A percentile compares a stretch with the other conserved stretches of the same genome.
These are phyloP conservation scores for Pogonophryne albipinna DNA, from an alignment of 2,797 vertebrate genomes.

Conservation along the genomic window DNA sequence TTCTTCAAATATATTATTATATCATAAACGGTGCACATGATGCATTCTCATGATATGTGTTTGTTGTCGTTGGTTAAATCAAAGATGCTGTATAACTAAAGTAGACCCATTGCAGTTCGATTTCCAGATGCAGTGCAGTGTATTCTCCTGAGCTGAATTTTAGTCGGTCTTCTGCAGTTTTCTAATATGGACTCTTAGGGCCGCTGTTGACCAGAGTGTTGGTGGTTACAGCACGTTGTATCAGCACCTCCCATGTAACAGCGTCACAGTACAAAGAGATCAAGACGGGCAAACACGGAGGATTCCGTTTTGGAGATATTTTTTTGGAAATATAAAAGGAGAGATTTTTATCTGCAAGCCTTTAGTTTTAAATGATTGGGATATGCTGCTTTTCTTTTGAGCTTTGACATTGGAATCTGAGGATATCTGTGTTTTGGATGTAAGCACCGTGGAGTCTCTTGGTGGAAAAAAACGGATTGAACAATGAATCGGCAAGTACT, in stretches of 20 bases:
- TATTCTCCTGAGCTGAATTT: background rate
- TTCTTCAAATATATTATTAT: background rate
- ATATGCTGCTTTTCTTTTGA: background rate
- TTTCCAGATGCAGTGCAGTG: background rate
- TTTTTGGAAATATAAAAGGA: background rate
- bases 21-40: background rate
- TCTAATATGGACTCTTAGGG: slow-evolving; percentile 38
- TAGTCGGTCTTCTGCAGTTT: slow-evolving; percentile 14
- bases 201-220: slow-evolving; percentile 38
- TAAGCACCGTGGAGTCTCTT: background rate
- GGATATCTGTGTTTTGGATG: background rate
- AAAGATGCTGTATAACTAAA: background rate
- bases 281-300: background rate
- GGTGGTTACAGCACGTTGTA: background rate
- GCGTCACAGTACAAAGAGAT: slow-evolving; percentile 26
- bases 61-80: background rate
- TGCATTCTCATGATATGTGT: background rate
- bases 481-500: slow-evolving; percentile 83
- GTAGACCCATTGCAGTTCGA: background rate
- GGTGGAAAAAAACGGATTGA: slow-evolving; percentile 15
- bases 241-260: slow-evolving; percentile 36
- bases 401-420: background rate
- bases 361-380: too few relatives aligned
- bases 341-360: background rate
- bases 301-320: background rate